These are phyloP conservation scores for Phymanthus crucifer DNA, from an alignment of 92 coral and sea anemone genomes.

Conservation along the genomic window DNA sequence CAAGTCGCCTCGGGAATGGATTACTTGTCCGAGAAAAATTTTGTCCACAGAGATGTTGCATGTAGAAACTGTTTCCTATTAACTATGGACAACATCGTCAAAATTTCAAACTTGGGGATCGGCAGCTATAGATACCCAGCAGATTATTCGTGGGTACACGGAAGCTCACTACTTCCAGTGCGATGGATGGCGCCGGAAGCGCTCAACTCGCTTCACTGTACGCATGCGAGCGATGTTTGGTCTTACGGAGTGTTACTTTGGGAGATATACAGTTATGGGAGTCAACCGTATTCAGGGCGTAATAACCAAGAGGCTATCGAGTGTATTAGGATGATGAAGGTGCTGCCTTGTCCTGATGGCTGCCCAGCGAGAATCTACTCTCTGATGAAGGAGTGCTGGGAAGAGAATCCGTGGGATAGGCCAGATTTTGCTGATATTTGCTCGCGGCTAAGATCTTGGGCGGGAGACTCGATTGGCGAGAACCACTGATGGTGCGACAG, in stretches of 20 bases:
- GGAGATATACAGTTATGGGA: slow-evolving; percentile 87
- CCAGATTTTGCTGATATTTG: slow-evolving; percentile 80
- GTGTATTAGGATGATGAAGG: slow-evolving; percentile 62
- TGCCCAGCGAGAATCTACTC: slow-evolving; percentile 87
- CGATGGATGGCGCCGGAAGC: slow-evolving; percentile 99
- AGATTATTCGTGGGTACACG: slow-evolving; percentile 91
- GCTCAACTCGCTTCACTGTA: slow-evolving; percentile 77
- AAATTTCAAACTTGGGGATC: slow-evolving; percentile 91
- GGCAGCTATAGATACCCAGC: slow-evolving; percentile 86
- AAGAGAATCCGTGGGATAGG: slow-evolving; percentile 72
- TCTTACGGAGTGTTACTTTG: slow-evolving; percentile 88
- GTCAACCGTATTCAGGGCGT: slow-evolving; percentile 75
- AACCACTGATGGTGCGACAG: slow-evolving; percentile 42
- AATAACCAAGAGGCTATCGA: slow-evolving; percentile 86
- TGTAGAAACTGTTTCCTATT: slow-evolving; percentile 91
- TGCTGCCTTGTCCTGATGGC: slow-evolving; percentile 81
- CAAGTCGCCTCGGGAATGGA: slow-evolving; percentile 97
- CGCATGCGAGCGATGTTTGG: slow-evolving; percentile 85
- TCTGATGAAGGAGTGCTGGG: slow-evolving; percentile 92
- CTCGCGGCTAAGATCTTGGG: slow-evolving; percentile 78
- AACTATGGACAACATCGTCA: slow-evolving; percentile 72
- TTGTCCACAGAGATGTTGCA: slow-evolving; percentile 92
- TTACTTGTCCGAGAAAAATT: slow-evolving; percentile 78
- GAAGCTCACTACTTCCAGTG: slow-evolving; percentile 87
- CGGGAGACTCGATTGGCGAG: slow-evolving; percentile 72